Evolutionary conservation across 2,113 vertebrate genomes (phyloP), one percentile per base, ranked within the genome.

Genomic region (Epinephelus fuscoguttatus): DNA sequence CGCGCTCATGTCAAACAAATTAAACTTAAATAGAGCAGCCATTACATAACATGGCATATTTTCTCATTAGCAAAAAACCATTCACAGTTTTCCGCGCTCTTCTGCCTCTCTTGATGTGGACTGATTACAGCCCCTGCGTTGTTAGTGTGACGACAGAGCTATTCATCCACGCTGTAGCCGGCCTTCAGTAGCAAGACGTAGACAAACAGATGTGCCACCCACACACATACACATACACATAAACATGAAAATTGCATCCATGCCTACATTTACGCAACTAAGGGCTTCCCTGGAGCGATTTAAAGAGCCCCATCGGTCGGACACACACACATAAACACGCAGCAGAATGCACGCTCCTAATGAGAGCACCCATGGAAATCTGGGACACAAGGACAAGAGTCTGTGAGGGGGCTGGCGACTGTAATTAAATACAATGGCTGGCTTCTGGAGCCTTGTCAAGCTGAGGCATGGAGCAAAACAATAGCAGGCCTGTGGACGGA

Each of bases 401-500:
- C 91, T 92, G 89, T 72, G 84, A 89, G 91, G 89, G 92, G 89
- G 91, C 90, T 89, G 89, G 91, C 72, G 77, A 93, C 93, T 94
- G 94, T 94, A 95, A 95, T 95, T 95, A 94, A 94, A 94, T 91
- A 95, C 95, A 95, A 93, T 92, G 89, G 92, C 91, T 85, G 90
- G 90, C 93, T 94, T 94, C 92, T 93, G 91, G 91, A 94, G 90
- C 62, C 89, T 59, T 82, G 89, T 90, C 91, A 85, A 89, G 82
- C 86, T 50, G 82, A 88, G 85, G 87, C 90, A 91, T 89, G 88
- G 88, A 89, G 80, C 75, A 80, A 88, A 91, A 95, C 95, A 95
- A 94, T 92, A 92, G 90, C 81, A 19, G 86, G 92, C 91, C 91
- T 95, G 94, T 95, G 90, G 89, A 86, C 62, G 13, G 73, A 82